phyloP scores from a whole-genome alignment of 2,888 invertebrate genomes.

The Tribolium freemani region DNA sequence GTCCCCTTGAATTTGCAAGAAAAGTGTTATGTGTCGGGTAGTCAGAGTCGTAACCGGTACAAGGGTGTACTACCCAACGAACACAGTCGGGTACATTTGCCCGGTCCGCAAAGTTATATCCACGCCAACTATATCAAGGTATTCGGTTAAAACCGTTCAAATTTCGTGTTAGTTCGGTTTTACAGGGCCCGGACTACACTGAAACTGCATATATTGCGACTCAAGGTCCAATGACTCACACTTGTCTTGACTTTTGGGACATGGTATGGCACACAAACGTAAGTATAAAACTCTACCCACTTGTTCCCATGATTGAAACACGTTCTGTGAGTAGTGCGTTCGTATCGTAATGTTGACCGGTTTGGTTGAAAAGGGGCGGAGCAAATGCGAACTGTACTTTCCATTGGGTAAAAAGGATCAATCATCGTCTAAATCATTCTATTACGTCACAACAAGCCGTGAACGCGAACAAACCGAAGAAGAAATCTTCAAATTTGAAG shows the following conservation, averaged over 20 bases:
- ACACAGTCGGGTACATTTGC: constrained; percentile 84
- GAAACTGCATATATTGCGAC: constrained; percentile 91
- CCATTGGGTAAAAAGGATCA: constrained; percentile 70
- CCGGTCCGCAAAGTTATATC: constrained; percentile 83
- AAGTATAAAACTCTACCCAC: constrained; percentile 37
- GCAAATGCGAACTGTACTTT: constrained; percentile 92
- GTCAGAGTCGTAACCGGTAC: constrained; percentile 91
- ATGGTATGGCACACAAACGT: constrained; percentile 76
- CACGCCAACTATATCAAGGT: constrained; percentile 96
- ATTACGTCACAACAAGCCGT: constrained; percentile 62
- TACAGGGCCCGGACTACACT: constrained; percentile 90
- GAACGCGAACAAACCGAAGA: constrained; percentile 61
- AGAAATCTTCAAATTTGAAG: constrained; percentile 63
- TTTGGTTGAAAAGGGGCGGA: constrained; percentile 85
- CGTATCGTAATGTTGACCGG: constrained; percentile 92
- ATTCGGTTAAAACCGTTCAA: constrained; percentile 1
- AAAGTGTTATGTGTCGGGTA: constrained; percentile 89
- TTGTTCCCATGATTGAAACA: background rate
- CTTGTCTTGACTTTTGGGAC: constrained; percentile 91
- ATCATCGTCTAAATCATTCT: constrained; percentile 58
- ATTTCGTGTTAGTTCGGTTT: constrained; percentile 34
- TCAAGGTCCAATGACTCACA: constrained; percentile 92
- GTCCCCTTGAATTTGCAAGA: constrained; percentile 93
- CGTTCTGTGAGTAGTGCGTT: constrained; percentile 63
- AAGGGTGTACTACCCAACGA: constrained; percentile 92